Percentiles rank a stretch among this genome's conserved stretches.
Evolutionary conservation across 2,797 vertebrate genomes (phyloP).

Genomic region (Garrulus glandarius): DNA sequence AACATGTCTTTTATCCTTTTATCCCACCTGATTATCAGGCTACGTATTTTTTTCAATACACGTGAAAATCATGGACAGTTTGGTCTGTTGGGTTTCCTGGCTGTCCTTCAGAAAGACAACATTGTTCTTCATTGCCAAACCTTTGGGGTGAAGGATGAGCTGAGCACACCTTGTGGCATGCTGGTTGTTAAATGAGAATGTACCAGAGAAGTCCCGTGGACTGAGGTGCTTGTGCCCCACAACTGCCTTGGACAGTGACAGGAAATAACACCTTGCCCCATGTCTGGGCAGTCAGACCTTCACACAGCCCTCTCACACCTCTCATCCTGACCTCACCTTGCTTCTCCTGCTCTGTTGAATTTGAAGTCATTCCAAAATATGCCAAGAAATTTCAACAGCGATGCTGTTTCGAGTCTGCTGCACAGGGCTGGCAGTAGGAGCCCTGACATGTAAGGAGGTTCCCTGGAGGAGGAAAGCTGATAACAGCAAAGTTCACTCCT

Average conservation of each 20-base stretch:
- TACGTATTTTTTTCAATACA: neutral
- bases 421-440: neutral
- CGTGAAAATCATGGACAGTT: fast-evolving
- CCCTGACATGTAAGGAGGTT: neutral
- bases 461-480: neutral
- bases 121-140: neutral
- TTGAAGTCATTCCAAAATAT: neutral
- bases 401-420: neutral
- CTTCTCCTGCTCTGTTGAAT: neutral
- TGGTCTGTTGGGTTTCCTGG: neutral
- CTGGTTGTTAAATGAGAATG: neutral
- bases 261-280: neutral
- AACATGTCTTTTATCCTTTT: neutral
- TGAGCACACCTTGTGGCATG: neutral
- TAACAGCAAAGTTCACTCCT: neutral
- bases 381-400: neutral
- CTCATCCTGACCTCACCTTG: neutral
- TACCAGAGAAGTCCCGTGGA: neutral
- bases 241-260: neutral
- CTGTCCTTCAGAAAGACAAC: neutral
- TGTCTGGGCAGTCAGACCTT: neutral
- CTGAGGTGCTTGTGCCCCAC: neutral
- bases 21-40: neutral
- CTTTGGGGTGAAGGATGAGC: neutral
- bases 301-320: neutral